Evolutionary conservation across 2,888 invertebrate genomes (phyloP), one percentile per base, ranked within the genome.

Genomic region (Notodonta dromedarius): DNA sequence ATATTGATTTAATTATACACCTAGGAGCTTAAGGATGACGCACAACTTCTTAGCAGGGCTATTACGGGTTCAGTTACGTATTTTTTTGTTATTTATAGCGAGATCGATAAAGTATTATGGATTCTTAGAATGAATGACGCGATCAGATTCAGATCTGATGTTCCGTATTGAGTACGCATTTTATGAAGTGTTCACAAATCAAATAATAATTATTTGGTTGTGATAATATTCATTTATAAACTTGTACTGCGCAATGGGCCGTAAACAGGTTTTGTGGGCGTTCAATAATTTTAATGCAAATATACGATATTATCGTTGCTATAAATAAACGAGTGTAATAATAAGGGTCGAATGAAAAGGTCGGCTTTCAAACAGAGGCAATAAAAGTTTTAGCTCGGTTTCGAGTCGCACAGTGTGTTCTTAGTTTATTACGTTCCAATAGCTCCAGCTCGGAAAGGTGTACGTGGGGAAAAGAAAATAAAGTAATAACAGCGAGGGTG

Each of bases 1-100:
- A 90, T 90, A 89, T 88, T 89, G 84, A 88, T 89, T 86, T 84
- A 83, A 83, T 85, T 86, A 85, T 83, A 84, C 77, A 83, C 80
- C 70, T 80, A 72, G 51, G 74, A 83, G 82, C 84, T 84, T 83
- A 70, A 77, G 82, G 81, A 86, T 89, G 89, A 90, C 86, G 86
- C 88, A 88, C 83, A 82, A 82, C 73, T 76, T 79, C 74, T 71
- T 71, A 79, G 77, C 73, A 70, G 66, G 59, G 68, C 67, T 75
- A 72, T 77, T 83, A 85, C 82, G 78, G 82, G 80, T 84, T 83
- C 70, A 71, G 70, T 80, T 77, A 82, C 71, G 71, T 74, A 68
- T 76, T 74, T 66, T n/a, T 74, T 65, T 70, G 67, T 77, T 87
- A 86, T 87, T 85, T 84, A 84, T 84, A 85, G 76, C 75, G 46